A percentile compares a stretch with the other conserved stretches of the same genome.
Evolutionary conservation across 2,797 vertebrate species (phyloP).

Genomic region (Poecilia picta): DNA sequence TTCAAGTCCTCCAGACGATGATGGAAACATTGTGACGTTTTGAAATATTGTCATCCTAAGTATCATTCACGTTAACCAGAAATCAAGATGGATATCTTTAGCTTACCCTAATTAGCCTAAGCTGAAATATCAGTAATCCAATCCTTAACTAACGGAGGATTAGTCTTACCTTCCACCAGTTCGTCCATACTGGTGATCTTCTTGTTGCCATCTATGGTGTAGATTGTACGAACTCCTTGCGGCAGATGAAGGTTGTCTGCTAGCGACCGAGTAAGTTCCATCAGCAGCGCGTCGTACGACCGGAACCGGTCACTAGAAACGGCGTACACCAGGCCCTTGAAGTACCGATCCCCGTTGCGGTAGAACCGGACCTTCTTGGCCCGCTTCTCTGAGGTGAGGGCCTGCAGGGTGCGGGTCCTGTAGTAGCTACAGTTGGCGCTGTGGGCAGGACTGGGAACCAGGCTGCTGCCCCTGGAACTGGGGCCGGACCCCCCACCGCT

Average conservation of each 20-base stretch:
- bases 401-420: conserved; percentile 95
- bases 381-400: conserved; percentile 94
- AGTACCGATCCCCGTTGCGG: conserved; percentile 96
- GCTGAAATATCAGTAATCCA: neutral
- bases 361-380: conserved; percentile 98
- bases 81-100: neutral
- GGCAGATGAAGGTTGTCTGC: conserved; percentile 94
- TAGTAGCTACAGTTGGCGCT: conserved; percentile 98
- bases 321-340: conserved; percentile 94
- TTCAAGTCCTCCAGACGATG: neutral
- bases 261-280: conserved; percentile 91
- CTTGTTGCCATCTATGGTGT: conserved; percentile 89
- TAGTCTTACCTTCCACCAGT: conserved; percentile 87
- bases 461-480: conserved; percentile 89
- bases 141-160: neutral
- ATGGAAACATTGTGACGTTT: neutral
- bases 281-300: conserved; percentile 91
- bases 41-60: neutral
- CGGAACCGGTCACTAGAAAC: conserved; percentile 92
- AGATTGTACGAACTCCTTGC: conserved; percentile 93
- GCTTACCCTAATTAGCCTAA: neutral
- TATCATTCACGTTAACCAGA: neutral
- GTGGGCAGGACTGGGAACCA: conserved; percentile 96
- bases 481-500: conserved; percentile 79
- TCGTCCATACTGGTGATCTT: conserved; percentile 93